Evolutionary conservation across 2,113 vertebrate genomes (phyloP).

Genomic region (Parus major): DNA sequence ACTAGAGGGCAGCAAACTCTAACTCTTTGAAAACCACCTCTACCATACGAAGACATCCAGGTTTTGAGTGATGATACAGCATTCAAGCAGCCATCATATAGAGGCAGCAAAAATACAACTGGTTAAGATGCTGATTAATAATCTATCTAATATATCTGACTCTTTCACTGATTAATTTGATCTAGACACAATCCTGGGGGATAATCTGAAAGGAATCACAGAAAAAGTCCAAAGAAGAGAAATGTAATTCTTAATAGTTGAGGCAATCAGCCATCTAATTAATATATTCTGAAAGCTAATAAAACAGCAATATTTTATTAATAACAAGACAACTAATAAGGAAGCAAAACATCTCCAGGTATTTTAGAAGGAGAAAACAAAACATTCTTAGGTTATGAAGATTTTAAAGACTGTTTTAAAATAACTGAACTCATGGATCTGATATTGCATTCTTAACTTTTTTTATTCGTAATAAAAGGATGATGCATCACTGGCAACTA

Average conservation of each 20-base stretch:
- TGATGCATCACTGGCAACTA: neutral
- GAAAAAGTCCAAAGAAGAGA: neutral
- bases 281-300: neutral
- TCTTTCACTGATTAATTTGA: neutral
- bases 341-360: neutral
- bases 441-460: neutral
- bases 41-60: neutral
- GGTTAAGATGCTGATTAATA: neutral
- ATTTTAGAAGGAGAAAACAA: neutral
- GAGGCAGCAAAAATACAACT: neutral
- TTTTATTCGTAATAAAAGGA: neutral
- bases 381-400: neutral
- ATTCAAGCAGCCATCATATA: neutral
- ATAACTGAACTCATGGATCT: neutral
- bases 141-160: neutral
- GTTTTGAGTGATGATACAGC: neutral
- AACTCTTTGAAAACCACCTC: neutral
- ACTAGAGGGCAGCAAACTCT: slow-evolving; percentile 54
- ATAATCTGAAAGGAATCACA: neutral
- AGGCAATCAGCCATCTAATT: neutral
- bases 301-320: neutral
- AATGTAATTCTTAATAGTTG: neutral
- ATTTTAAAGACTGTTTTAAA: neutral
- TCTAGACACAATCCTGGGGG: neutral
- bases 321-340: neutral